phyloP scores from a whole-genome alignment of 1,140 invertebrate genomes.

The Eupeodes corollae region DNA sequence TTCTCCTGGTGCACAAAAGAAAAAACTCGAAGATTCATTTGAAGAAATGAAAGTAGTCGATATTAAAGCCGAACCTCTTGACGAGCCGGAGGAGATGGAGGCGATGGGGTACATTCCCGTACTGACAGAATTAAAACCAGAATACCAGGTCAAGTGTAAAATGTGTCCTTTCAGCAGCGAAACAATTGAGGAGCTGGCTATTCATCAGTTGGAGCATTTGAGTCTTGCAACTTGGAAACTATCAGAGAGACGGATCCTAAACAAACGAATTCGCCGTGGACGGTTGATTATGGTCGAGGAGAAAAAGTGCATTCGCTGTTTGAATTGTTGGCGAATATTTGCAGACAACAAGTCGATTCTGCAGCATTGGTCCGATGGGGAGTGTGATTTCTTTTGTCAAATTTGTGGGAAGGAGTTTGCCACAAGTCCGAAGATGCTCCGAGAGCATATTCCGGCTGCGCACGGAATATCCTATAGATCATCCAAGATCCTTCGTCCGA shows the following conservation, averaged over 20 bases:
- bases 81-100: too few relatives aligned
- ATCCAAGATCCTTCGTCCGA: neutral
- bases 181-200: neutral
- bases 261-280: constrained; percentile 5
- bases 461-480: constrained; percentile 10
- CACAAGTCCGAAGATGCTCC: constrained; percentile 4
- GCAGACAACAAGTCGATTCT: constrained; percentile 5
- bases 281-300: constrained; percentile 5
- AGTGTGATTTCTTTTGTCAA: constrained; percentile 11
- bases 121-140: too few relatives aligned
- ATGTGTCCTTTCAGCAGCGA: constrained; percentile 1
- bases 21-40: too few relatives aligned
- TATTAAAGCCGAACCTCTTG: too few relatives aligned
- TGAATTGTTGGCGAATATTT: constrained; percentile 11
- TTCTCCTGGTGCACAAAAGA: too few relatives aligned
- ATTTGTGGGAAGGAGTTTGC: constrained; percentile 11
- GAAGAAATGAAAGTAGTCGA: too few relatives aligned
- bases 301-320: constrained; percentile 8
- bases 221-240: neutral
- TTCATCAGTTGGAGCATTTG: constrained; percentile 12
- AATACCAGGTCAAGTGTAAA: neutral
- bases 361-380: constrained; percentile 7
- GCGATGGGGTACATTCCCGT: too few relatives aligned
- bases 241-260: constrained; percentile 4
- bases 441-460: constrained; percentile 7